Evolutionary conservation across 2,888 invertebrate genomes (phyloP), one percentile per base, ranked within the genome.

Genomic region (Philonicus albiceps): DNA sequence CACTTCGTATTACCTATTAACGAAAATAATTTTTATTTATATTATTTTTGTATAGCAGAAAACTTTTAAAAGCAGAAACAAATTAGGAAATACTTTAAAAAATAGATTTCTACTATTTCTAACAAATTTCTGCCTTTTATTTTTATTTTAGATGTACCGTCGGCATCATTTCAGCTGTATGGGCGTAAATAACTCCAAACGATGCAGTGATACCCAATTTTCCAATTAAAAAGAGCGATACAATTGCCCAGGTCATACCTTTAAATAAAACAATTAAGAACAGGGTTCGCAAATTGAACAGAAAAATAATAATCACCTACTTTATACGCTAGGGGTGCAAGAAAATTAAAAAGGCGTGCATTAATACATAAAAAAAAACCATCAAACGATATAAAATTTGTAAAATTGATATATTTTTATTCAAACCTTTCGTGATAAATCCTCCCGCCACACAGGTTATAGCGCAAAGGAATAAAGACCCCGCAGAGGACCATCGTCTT

Each of bases 201-300:
- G 95, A 93, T 2, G 94, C 93, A 1, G 95, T 95, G 74, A 95
- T 94, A 11, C 94, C 94, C 87, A 95, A 91, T 90, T 95, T 95
- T 84, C 95, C 95, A 74, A 94, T 90, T 81, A 95, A 92, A 89
- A 95, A 95, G 19, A 95, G 90, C 0, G 92, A 89, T 3, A 94
- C 93, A 37, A 94, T 92, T 0, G 93, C 91, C 94, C 94, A 94
- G 40, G 92, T 91, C 53, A 91, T 90, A 89, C 92, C 94, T 94
- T 89, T 53, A 90, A 90, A 88, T 64, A 64, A 64, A 64, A 64
- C 22, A 13, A 22, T 64, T 64, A 22, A 11, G 22, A 22, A 22
- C 22, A 11, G 4, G 11, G 2, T 22, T 2, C 53, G 11, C 31
- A n/a, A 80, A 80, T n/a, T 64, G 43, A 37, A 8, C n/a, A 7